Evolutionary conservation across 2,888 invertebrate genomes (phyloP), one percentile per base, ranked within the genome.

Genomic region (Serripes groenlandicus): DNA sequence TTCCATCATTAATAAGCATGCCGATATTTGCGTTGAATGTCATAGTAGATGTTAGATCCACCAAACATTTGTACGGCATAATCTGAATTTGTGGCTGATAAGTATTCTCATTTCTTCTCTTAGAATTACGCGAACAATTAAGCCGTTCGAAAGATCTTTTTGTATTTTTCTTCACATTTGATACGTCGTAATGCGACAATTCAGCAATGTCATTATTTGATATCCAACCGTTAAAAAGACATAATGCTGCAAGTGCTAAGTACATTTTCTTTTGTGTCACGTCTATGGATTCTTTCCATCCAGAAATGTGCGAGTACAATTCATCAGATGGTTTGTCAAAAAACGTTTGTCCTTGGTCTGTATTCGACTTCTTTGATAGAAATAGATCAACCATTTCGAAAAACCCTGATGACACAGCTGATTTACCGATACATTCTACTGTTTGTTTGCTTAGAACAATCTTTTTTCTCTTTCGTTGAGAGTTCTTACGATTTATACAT

Each of bases 361-460:
- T 23, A 26, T 35, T 64, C 5, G 9, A 11, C n/a, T 35, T 30
- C 11, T n/a, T 32, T n/a, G 64, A 64, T 1, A 64, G 23, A 64
- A 64, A 64, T 9, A 9, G 23, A 21, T n/a, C 64, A 23, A 64
- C 18, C 37, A 64, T n/a, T 28, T 37, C 64, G n/a, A 64, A 64
- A 32, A 32, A 64, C 37, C 37, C 64, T 18, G 37, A 64, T 15
- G 64, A 64, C 9, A 32, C 32, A 7, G 64, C 64, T 35, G 64
- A 9, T 35, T 35, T 15, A 18, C 35, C 18, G 30, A 64, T 64
- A 21, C 11, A 4, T 5, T 37, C 23, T 64, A 37, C n/a, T 34
- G 28, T 32, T 1, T n/a, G n/a, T 21, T 64, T 30, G 23, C 5
- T 11, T 1, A 64, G n/a, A 21, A 21, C n/a, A 35, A 64, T 64